Evolutionary conservation across 2,113 vertebrate genomes (phyloP).

Genomic region (Anguilla japonica): DNA sequence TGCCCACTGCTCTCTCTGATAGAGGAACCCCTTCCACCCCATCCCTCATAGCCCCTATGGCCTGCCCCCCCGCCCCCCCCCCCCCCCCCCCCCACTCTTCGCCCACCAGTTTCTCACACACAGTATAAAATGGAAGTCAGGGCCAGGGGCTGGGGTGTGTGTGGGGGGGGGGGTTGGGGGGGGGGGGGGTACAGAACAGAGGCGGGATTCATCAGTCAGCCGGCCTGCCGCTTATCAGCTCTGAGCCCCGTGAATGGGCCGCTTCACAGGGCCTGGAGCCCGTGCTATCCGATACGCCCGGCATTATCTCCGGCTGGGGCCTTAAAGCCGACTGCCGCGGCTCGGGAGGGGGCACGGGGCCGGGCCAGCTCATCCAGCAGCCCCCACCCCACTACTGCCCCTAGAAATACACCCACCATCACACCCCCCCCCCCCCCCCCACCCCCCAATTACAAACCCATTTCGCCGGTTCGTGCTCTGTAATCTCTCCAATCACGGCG

Average conservation of each 20-base stretch:
- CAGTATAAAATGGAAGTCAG: slow-evolving; percentile 48
- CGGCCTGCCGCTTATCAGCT: slow-evolving; percentile 63
- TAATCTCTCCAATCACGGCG: background rate
- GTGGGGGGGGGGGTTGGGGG: background rate
- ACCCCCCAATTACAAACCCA: background rate
- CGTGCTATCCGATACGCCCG: slow-evolving; percentile 63
- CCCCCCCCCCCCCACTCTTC: slow-evolving; percentile 21
- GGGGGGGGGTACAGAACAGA: slow-evolving; percentile 55
- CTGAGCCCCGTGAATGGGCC: slow-evolving; percentile 65
- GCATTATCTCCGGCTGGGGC: slow-evolving; percentile 27
- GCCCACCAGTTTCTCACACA: slow-evolving; percentile 69
- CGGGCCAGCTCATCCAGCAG: background rate
- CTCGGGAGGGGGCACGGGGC: background rate
- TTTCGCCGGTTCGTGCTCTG: background rate
- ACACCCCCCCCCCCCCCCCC: background rate
- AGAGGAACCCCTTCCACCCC: slow-evolving; percentile 25
- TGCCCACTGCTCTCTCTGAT: slow-evolving; percentile 32
- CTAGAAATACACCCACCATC: background rate
- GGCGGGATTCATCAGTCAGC: slow-evolving; percentile 63
- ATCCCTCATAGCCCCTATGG: background rate
- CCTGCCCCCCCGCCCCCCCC: slow-evolving; percentile 27
- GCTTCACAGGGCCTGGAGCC: slow-evolving; percentile 61
- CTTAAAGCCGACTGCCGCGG: background rate
- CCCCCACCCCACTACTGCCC: background rate
- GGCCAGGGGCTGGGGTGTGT: slow-evolving; percentile 20